Conservation (phyloP, 2,888 invertebrate genomes). For the Sminthurides aquaticus region DNA sequence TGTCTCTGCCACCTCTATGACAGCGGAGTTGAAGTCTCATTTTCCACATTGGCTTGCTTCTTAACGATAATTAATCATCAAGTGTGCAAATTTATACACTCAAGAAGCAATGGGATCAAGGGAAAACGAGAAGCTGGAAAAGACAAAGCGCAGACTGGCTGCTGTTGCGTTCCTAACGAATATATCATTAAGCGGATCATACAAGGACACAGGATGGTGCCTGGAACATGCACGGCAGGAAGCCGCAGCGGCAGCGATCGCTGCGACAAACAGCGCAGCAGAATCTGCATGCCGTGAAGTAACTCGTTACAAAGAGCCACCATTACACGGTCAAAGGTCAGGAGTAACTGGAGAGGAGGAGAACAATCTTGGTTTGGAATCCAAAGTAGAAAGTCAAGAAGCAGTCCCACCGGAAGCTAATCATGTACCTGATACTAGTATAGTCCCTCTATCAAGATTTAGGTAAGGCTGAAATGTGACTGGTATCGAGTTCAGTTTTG, state of each 20-base stretch:
- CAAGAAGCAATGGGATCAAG: conserved; percentile 34
- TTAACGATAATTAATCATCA: no score
- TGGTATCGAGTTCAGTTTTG: no score
- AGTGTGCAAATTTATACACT: no score
- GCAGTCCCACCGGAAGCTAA: background rate
- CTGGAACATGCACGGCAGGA: conserved; percentile 8
- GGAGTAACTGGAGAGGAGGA: background rate
- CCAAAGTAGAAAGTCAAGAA: background rate
- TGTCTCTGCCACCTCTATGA: no score
- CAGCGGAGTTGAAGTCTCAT: no score
- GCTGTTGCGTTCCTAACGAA: conserved; percentile 90
- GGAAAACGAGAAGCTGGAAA: conserved; percentile 34
- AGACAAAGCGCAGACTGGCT: conserved; percentile 76
- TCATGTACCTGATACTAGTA: background rate
- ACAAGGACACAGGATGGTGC: conserved; percentile 48
- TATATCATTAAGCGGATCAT: conserved; percentile 87
- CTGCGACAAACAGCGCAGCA: background rate
- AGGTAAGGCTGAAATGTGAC: background rate
- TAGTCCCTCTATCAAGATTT: background rate
- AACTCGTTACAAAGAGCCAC: background rate
- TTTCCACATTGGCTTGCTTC: no score
- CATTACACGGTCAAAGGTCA: background rate
- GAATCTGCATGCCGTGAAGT: background rate
- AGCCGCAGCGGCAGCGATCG: background rate
- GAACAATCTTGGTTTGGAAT: background rate